These are phyloP conservation scores for Saxicola maurus DNA, from an alignment of 2,797 vertebrate genomes.

Conservation along the genomic window DNA sequence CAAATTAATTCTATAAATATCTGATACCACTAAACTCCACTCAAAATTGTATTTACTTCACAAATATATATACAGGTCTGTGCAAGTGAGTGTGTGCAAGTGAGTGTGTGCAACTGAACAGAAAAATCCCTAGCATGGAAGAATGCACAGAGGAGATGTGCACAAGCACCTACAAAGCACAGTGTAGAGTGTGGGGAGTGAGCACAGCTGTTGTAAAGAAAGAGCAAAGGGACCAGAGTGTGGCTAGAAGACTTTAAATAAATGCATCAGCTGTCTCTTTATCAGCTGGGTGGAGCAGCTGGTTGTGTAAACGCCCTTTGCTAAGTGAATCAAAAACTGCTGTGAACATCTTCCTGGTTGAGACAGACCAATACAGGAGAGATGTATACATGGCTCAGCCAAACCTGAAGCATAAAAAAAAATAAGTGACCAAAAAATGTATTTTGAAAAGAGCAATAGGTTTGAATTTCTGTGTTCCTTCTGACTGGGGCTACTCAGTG, in stretches of 20 bases:
- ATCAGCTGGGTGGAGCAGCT: neutral
- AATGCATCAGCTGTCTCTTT: neutral
- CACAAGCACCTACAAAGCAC: neutral
- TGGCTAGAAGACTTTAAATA: neutral
- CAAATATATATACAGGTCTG: accelerated
- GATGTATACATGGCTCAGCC: neutral
- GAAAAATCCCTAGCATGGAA: neutral
- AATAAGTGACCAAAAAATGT: neutral
- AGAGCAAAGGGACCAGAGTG: neutral
- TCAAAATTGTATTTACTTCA: neutral
- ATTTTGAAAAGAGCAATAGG: neutral
- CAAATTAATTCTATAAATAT: neutral
- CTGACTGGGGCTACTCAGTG: neutral
- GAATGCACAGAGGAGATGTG: neutral
- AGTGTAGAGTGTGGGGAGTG: neutral
- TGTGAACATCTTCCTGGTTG: neutral
- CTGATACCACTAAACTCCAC: neutral
- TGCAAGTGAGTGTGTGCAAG: accelerated
- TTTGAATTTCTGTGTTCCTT: neutral
- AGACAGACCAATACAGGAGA: neutral
- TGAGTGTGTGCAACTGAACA: neutral
- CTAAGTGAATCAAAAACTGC: neutral
- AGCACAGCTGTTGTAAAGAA: neutral
- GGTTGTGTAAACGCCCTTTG: neutral
- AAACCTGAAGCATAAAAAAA: neutral